Conservation (phyloP, 2,888 invertebrate genomes). For the Hylaea fasciaria region DNA sequence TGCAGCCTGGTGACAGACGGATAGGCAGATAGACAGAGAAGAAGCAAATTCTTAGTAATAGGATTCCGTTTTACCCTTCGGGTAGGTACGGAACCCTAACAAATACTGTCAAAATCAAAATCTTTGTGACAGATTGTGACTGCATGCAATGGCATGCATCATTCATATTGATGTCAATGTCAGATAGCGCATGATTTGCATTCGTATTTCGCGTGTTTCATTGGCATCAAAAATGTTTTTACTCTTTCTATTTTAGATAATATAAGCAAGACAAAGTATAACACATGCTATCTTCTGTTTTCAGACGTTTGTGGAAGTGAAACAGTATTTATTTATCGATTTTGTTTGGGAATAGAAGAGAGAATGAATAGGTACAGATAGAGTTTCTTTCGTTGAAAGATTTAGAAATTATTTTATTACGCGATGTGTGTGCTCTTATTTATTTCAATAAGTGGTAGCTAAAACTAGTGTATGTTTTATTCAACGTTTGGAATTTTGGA, state of each 20-base stretch:
- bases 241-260: not conserved
- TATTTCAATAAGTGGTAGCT: constrained; percentile 9
- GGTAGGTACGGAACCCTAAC: no score
- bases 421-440: constrained; percentile 3
- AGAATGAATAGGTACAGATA: no score
- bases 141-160: no score
- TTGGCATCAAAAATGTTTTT: not conserved
- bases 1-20: no score
- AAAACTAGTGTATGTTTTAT: constrained; percentile 7
- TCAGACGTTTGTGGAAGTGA: not conserved
- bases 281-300: not conserved
- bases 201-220: not conserved
- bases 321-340: constrained; percentile 9
- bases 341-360: constrained; percentile 2
- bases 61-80: no score
- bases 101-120: no score
- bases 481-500: not conserved
- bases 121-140: no score
- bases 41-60: no score
- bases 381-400: constrained; percentile 10
- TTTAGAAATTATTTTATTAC: constrained; percentile 2
- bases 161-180: no score
- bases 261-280: not conserved
- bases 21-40: no score
- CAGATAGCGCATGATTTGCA: not conserved